Percentiles rank a stretch among this genome's conserved stretches.
These are phyloP conservation scores for Notothenia rossii DNA, from an alignment of 2,113 vertebrate genomes.

Conservation along the genomic window DNA sequence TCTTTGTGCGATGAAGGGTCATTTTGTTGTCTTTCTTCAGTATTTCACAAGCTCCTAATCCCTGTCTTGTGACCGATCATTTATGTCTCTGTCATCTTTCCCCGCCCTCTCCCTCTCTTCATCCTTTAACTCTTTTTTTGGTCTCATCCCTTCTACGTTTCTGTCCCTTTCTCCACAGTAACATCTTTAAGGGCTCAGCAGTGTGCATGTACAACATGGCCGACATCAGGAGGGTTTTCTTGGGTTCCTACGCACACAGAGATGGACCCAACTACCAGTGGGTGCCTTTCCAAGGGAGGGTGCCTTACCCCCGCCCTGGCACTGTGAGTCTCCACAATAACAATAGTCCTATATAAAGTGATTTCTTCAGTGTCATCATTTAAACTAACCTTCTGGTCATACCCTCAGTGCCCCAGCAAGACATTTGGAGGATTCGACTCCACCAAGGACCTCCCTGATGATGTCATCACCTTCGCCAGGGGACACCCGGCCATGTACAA, in stretches of 20 bases:
- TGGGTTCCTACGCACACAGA: conserved; percentile 96
- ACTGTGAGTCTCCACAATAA: conserved; percentile 88
- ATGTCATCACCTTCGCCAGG: conserved; percentile 97
- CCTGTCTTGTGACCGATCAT: conserved; percentile 48
- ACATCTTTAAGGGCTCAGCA: conserved; percentile 97
- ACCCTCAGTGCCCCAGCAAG: conserved; percentile 94
- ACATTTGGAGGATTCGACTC: conserved; percentile 98
- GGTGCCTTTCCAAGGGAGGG: conserved; percentile 96
- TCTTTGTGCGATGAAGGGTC: conserved; percentile 70
- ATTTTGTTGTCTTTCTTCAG: conserved; percentile 74
- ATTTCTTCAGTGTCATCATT: neutral
- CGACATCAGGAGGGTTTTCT: conserved; percentile 95
- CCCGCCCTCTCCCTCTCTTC: conserved; percentile 9
- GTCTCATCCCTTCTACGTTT: conserved; percentile 7
- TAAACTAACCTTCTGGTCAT: neutral
- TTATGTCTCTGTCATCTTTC: conserved; percentile 37
- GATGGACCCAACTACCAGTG: conserved; percentile 98
- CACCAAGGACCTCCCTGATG: conserved; percentile 97
- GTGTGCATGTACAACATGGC: conserved; percentile 98
- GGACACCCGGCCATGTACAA: conserved; percentile 98
- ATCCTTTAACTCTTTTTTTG: conserved; percentile 10
- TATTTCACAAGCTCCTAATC: conserved; percentile 67
- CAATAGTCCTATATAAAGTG: neutral
- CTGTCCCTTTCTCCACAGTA: conserved; percentile 81
- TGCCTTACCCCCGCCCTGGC: conserved; percentile 96